A percentile compares a stretch with the other conserved stretches of the same genome.
Evolutionary conservation across 2,888 invertebrate genomes (phyloP).

Genomic region (Nasonia oneida): DNA sequence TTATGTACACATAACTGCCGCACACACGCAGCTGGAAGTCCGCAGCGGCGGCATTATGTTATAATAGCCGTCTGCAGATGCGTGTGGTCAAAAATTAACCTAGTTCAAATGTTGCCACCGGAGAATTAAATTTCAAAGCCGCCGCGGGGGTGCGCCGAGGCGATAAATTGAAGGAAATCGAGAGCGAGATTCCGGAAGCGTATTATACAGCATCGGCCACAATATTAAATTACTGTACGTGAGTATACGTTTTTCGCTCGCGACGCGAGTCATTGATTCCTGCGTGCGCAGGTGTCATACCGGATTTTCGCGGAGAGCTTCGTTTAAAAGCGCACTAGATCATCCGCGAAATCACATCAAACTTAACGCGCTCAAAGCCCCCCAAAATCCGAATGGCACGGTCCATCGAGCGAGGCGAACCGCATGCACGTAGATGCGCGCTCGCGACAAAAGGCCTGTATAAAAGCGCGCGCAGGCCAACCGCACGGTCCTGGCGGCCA

Average conservation of each 20-base stretch:
- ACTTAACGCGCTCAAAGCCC: slow-evolving; percentile 10
- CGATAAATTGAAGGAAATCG: neutral
- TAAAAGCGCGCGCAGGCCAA: slow-evolving; percentile 2
- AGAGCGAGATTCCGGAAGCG: neutral
- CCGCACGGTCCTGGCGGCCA: slow-evolving; percentile 45
- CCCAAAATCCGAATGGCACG: slow-evolving; percentile 22
- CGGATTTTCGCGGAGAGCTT: neutral
- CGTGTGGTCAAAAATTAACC: slow-evolving; percentile 36
- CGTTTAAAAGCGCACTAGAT: slow-evolving; percentile 7
- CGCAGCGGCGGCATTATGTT: neutral
- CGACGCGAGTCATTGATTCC: too few relatives aligned
- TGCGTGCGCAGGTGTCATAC: neutral
- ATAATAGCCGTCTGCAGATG: neutral
- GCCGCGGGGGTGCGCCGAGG: neutral
- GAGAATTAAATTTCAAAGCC: neutral
- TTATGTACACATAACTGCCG: neutral
- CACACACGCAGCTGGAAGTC: slow-evolving; percentile 38
- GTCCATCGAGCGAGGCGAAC: slow-evolving; percentile 29
- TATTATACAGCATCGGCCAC: neutral
- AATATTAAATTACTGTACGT: neutral
- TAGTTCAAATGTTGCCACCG: slow-evolving; percentile 11
- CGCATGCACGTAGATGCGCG: neutral
- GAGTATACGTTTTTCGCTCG: too few relatives aligned
- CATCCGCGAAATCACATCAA: slow-evolving; percentile 38
- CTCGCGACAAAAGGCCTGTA: neutral